These are phyloP conservation scores for Drosophila chauvacae DNA, from an alignment of 1,140 invertebrate genomes.

Conservation along the genomic window DNA sequence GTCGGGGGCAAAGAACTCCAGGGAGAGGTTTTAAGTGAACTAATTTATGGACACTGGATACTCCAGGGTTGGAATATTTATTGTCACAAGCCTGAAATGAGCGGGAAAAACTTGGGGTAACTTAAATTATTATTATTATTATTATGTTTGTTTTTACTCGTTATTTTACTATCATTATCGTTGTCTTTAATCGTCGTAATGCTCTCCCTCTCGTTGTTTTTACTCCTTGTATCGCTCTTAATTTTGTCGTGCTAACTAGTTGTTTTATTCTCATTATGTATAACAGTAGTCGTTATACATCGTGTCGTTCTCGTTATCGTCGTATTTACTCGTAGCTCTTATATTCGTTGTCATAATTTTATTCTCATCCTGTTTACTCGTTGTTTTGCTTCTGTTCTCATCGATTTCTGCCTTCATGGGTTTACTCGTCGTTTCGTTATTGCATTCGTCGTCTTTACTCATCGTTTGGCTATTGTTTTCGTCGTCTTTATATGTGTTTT, in stretches of 20 bases:
- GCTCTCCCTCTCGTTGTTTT: neutral
- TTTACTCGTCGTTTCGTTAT: too few relatives aligned
- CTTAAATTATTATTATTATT: neutral
- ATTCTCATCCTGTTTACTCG: neutral
- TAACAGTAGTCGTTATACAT: neutral
- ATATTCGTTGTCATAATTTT: neutral
- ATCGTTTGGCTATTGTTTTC: too few relatives aligned
- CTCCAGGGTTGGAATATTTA: constrained; percentile 1
- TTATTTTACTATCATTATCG: neutral
- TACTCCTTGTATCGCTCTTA: neutral
- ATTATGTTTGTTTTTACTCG: too few relatives aligned
- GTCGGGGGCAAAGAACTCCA: constrained; percentile 1
- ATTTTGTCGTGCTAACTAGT: neutral
- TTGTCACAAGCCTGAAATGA: neutral
- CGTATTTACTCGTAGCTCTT: neutral
- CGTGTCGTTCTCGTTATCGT: neutral
- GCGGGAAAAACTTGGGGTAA: too few relatives aligned
- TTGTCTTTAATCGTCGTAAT: neutral
- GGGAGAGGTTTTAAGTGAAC: constrained; percentile 9
- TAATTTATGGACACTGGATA: constrained; percentile 23
- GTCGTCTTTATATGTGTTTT: too few relatives aligned
- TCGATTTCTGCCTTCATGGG: too few relatives aligned
- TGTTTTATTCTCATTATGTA: neutral
- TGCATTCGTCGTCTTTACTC: too few relatives aligned
- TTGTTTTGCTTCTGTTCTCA: neutral